Evolutionary conservation across 2,113 vertebrate species (phyloP).

Genomic region (Dendropsophus ebraccatus): DNA sequence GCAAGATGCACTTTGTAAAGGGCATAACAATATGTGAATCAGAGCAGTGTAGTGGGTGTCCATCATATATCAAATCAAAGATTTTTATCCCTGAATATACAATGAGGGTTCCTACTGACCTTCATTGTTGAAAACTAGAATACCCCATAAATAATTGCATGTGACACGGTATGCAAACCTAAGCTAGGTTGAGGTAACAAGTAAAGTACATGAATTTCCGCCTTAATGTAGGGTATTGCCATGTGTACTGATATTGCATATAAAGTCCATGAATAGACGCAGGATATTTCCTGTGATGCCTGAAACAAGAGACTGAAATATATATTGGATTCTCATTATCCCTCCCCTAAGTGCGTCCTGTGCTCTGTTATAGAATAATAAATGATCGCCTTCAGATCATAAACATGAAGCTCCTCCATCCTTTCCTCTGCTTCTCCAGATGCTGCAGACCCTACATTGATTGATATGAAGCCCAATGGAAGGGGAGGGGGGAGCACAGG

Average conservation of each 20-base stretch:
- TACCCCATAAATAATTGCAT: background rate
- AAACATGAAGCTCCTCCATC: background rate
- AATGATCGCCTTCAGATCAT: background rate
- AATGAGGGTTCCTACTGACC: too few species aligned
- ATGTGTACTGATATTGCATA: background rate
- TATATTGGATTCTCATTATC: conserved; percentile 17
- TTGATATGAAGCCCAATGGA: background rate
- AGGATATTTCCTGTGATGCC: conserved; percentile 4
- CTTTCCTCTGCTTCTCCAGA: background rate
- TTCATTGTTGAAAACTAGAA: background rate
- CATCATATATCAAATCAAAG: too few species aligned
- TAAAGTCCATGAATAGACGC: background rate
- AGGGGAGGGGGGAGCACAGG: background rate
- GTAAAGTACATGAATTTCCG: too few species aligned
- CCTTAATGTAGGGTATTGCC: background rate
- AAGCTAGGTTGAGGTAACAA: background rate
- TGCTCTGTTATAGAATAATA: conserved; percentile 4
- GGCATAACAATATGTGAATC: too few species aligned
- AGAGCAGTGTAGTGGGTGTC: too few species aligned
- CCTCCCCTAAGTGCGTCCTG: background rate
- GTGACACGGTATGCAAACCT: background rate
- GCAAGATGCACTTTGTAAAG: too few species aligned
- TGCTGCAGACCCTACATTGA: conserved; percentile 15
- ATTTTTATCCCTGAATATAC: too few species aligned
- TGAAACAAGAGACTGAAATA: background rate